A percentile compares a stretch with the other conserved stretches of the same genome.
Conservation (phyloP, 2,888 invertebrate species). For the Macropis europaea region DNA sequence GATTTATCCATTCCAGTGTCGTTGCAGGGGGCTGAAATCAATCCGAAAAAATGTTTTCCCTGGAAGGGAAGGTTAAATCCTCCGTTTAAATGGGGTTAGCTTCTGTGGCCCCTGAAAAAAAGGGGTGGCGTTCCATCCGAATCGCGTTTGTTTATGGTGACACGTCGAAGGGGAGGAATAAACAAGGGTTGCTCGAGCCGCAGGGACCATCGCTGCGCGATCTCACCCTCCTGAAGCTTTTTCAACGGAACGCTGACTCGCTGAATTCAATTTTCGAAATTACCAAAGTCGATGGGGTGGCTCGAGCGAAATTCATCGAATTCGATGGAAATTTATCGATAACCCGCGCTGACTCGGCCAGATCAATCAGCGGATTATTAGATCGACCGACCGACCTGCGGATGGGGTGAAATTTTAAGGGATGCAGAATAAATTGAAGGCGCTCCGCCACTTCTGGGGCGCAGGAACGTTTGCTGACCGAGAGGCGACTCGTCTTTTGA, state of each 20-base stretch:
- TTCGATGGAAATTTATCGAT: neutral
- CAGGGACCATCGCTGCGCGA: neutral
- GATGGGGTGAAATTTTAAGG: constrained; percentile 8
- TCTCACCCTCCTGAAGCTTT: neutral
- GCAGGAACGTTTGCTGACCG: constrained; percentile 12
- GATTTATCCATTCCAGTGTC: too few relatives aligned
- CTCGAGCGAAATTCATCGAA: constrained; percentile 22
- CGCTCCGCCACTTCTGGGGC: neutral
- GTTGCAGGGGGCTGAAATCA: neutral
- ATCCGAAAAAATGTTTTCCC: neutral
- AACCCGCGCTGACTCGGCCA: neutral
- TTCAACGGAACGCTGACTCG: constrained; percentile 28
- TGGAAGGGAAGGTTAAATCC: neutral
- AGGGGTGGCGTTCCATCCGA: constrained; percentile 8
- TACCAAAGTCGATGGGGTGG: constrained; percentile 14
- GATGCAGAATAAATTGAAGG: constrained; percentile 10
- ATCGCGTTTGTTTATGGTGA: constrained; percentile 28
- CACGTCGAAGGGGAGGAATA: constrained; percentile 3
- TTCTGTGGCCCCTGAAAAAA: neutral
- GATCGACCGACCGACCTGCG: too few relatives aligned
- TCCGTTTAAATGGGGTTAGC: constrained; percentile 3
- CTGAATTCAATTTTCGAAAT: constrained; percentile 29
- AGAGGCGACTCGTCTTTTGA: constrained; percentile 16
- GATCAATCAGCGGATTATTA: constrained; percentile 35
- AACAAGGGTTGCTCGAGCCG: constrained; percentile 11